Conservation (phyloP, 1,140 invertebrate genomes). For the Nymphalis io region DNA sequence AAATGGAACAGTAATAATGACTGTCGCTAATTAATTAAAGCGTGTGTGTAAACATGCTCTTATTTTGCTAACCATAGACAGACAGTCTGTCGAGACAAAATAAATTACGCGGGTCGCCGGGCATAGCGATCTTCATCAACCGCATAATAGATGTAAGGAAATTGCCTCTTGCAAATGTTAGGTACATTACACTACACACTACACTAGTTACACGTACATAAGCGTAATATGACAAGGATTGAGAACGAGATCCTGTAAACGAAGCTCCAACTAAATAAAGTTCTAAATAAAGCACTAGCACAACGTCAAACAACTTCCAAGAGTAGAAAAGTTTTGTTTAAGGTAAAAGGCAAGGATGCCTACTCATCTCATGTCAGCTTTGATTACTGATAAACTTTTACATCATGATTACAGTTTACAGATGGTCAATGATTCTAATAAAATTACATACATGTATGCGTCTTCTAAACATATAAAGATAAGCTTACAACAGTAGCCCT, state of each 20-base stretch:
- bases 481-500: no score
- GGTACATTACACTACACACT: no score
- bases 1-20: not conserved
- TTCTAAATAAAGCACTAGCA: no score
- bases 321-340: no score
- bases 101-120: constrained; percentile 57
- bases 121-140: constrained; percentile 63
- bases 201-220: constrained; percentile 27
- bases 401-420: no score
- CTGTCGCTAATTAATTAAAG: not conserved
- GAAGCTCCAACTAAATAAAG: not conserved
- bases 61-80: constrained; percentile 30
- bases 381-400: no score
- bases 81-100: constrained; percentile 39
- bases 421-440: not conserved
- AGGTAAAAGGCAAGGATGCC: no score
- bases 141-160: constrained; percentile 72
- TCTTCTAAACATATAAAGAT: no score
- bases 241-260: constrained; percentile 6
- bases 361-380: no score
- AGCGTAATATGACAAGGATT: constrained; percentile 15
- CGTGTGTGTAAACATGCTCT: not conserved
- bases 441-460: not conserved
- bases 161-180: constrained; percentile 58
- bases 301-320: no score